Evolutionary conservation across 2,888 invertebrate genomes (phyloP), one percentile per base, ranked within the genome.

Genomic region (Autographa gamma): DNA sequence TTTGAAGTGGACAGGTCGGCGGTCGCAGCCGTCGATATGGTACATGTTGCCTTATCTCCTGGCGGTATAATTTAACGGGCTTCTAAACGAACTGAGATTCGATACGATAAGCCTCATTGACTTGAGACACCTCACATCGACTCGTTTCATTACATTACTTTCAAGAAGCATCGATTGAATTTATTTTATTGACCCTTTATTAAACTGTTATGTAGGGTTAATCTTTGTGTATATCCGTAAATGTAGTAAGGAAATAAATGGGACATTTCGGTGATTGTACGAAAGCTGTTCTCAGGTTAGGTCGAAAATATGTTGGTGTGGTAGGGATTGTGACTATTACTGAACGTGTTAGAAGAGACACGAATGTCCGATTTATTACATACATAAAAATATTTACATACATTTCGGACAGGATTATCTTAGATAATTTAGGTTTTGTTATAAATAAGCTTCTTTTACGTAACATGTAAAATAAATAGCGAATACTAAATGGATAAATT

Each of bases 61-160:
- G 86, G 88, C 89, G 88, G 92, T 91, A 90, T 93, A 93, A 93
- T 93, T 94, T 94, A 94, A 94, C 95, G 93, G 92, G 91, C 89
- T 90, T 93, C 93, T 93, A 94, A 95, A 95, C 92, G 93, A 93
- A 92, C 88, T 86, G 91, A 95, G 95, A 95, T 95, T 90, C 91
- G 88, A 93, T 91, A 88, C 90, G 95, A 95, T 95, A 95, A 94
- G 91, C 90, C 87, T 89, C 89, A 91, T 93, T 90, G 90, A 92
- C 90, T 92, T 85, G 86, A 90, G 91, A 93, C 91, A 92, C 90
- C 91, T 93, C 86, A 91, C 89, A 88, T 87, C 81, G 85, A 85
- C 85, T 86, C 85, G 88, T 88, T 91, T 92, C 92, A 93, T 93
- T 93, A 92, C 92, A 88, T 91, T 89, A 89, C 86, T 90, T 88